Conservation (phyloP, 2,888 invertebrate genomes). For the Nomada lathburiana region DNA sequence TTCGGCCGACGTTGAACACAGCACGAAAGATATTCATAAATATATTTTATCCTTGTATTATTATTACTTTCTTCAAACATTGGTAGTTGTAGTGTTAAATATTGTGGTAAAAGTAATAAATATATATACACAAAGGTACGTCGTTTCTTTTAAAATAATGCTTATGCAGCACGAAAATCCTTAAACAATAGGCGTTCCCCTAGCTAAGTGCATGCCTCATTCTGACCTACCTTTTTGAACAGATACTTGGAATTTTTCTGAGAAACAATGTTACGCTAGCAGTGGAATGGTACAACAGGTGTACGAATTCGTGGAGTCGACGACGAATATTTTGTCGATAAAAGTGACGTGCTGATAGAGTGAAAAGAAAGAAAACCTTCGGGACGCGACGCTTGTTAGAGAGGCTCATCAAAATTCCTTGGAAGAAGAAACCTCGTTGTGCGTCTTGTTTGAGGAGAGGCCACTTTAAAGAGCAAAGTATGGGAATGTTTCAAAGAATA, state of each 20-base stretch:
- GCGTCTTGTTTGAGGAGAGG: constrained; percentile 25
- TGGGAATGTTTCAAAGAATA: constrained; percentile 24
- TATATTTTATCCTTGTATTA: too few relatives aligned
- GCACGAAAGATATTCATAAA: too few relatives aligned
- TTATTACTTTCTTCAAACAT: too few relatives aligned
- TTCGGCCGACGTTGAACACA: too few relatives aligned
- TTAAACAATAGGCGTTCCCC: too few relatives aligned
- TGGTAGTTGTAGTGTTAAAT: too few relatives aligned
- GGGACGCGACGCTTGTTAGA: constrained; percentile 4
- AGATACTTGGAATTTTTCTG: background rate
- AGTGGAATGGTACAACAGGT: background rate
- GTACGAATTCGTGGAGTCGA: background rate
- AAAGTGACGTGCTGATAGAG: background rate
- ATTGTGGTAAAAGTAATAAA: too few relatives aligned
- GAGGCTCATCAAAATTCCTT: constrained; percentile 42
- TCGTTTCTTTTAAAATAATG: too few relatives aligned
- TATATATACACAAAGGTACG: too few relatives aligned
- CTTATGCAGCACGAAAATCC: too few relatives aligned
- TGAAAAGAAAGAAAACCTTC: background rate
- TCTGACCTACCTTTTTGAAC: too few relatives aligned
- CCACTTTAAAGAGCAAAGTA: constrained; percentile 36
- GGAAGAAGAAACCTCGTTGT: constrained; percentile 37
- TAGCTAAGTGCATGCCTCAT: too few relatives aligned
- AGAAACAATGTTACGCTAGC: background rate
- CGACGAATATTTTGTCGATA: background rate